Conservation (phyloP, 1,140 invertebrate species). For the Drosophila kohkoa region DNA sequence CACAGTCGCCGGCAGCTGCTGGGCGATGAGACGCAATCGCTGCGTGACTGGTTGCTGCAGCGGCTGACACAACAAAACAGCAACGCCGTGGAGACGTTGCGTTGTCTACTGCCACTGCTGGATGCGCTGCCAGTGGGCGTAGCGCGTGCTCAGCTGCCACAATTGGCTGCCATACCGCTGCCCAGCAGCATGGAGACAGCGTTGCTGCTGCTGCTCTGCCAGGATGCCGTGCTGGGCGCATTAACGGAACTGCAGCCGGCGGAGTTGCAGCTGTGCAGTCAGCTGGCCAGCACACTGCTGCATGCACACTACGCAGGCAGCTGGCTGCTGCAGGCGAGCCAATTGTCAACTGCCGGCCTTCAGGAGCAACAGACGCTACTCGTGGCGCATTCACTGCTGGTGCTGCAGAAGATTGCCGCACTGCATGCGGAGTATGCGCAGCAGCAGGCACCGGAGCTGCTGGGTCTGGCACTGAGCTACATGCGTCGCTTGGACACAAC, state of each 20-base stretch:
- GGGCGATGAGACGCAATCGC: conserved; percentile 16
- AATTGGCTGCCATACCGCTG: conserved; percentile 20
- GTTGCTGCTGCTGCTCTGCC: conserved; percentile 53
- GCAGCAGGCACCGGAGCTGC: conserved; percentile 84
- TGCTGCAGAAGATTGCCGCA: conserved; percentile 54
- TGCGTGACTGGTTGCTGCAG: conserved; percentile 47
- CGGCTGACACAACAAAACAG: neutral
- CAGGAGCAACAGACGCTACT: conserved; percentile 33
- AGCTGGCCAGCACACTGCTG: conserved; percentile 40
- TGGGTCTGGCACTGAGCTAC: conserved; percentile 86
- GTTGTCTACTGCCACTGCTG: conserved; percentile 44
- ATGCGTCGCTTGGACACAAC: conserved; percentile 85
- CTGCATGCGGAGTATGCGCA: conserved; percentile 31
- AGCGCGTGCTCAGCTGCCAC: conserved; percentile 10
- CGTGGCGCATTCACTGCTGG: conserved; percentile 50
- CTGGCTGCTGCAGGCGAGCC: conserved; percentile 48
- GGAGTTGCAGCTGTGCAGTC: conserved; percentile 6
- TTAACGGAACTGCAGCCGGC: neutral
- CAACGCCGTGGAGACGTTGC: conserved; percentile 8
- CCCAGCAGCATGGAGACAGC: conserved; percentile 29
- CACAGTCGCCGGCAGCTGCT: conserved; percentile 19
- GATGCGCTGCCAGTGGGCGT: conserved; percentile 25
- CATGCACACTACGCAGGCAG: conserved; percentile 50
- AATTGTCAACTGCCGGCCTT: no score
- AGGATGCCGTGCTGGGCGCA: conserved; percentile 41